Evolutionary conservation across 2,797 vertebrate genomes (phyloP), one percentile per base, ranked within the genome.

Genomic region (Neosalanx taihuensis): DNA sequence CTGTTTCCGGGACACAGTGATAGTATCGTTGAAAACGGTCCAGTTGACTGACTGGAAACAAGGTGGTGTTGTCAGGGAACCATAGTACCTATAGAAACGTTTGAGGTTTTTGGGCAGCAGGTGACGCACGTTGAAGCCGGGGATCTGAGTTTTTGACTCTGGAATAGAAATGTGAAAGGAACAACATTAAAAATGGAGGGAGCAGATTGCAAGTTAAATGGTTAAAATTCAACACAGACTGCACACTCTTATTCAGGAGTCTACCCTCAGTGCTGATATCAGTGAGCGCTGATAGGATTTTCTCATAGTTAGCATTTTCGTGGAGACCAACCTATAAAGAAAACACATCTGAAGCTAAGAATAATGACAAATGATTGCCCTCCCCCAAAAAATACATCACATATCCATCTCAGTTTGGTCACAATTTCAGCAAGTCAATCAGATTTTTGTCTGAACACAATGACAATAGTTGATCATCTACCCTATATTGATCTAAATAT

Each of bases 281-380:
- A 0, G 57, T 5, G 73, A 96, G 83, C 10, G 85, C 85, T 13
- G 90, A 74, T 75, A 95, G 80, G 75, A 95, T 84, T 72, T 90
- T 89, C 30, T 91, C 86, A 66, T 95, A 95, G 69, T 91, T 89
- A 0, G 84, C 79, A 56, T 95, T 95, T 76, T 94, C 91, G 49
- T 88, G 87, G 0, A 91, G 86, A 26, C 94, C 94, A 41, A 92
- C 91, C 95, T 96, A 64, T 65, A 63, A 62, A 82, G 79, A 20
- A 73, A 49, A 68, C n/a, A 56, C 15, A 56, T 56, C 51, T 17
- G 51, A 17, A 5, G 15, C 15, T 56, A 17, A 18, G 51, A n/a
- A n/a, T 53, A n/a, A 41, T 41, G 37, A 41, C 10, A 41, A n/a
- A 18, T 53, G 51, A 26, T 26, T 26, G 23, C 23, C 23, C 2